A percentile compares a stretch with the other conserved stretches of the same genome.
Conservation (phyloP, 2,888 invertebrate species). For the Synergus itoensis region DNA sequence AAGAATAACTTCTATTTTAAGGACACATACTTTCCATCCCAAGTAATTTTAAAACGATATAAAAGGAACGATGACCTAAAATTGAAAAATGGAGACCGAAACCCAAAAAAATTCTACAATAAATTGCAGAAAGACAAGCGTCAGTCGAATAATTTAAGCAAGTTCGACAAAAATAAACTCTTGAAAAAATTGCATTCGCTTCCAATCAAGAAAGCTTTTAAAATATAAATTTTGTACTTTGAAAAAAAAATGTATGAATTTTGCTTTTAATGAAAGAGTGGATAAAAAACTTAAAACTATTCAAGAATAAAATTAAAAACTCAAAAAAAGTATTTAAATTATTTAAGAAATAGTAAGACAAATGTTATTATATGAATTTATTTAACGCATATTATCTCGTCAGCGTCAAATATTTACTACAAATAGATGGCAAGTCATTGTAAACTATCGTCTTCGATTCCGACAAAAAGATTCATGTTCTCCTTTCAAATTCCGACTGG, state of each 20-base stretch:
- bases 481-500: background rate
- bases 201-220: background rate
- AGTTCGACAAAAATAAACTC: background rate
- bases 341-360: constrained; percentile 15
- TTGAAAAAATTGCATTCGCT: background rate
- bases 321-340: constrained; percentile 1
- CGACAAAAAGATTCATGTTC: background rate
- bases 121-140: background rate
- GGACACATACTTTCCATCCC: background rate
- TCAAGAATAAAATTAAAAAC: background rate
- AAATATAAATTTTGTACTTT: background rate
- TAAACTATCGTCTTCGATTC: background rate
- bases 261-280: background rate
- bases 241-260: background rate
- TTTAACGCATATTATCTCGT: constrained; percentile 16
- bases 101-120: constrained; percentile 1
- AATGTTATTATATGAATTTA: constrained; percentile 24
- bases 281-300: background rate
- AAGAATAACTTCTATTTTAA: background rate
- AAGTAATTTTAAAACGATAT: constrained; percentile 4
- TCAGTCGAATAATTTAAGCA: background rate
- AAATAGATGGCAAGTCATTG: constrained; percentile 11
- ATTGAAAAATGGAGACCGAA: background rate
- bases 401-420: constrained; percentile 24
- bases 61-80: background rate